Evolutionary conservation across 2,113 vertebrate species (phyloP).

Genomic region (Orcinus orca): DNA sequence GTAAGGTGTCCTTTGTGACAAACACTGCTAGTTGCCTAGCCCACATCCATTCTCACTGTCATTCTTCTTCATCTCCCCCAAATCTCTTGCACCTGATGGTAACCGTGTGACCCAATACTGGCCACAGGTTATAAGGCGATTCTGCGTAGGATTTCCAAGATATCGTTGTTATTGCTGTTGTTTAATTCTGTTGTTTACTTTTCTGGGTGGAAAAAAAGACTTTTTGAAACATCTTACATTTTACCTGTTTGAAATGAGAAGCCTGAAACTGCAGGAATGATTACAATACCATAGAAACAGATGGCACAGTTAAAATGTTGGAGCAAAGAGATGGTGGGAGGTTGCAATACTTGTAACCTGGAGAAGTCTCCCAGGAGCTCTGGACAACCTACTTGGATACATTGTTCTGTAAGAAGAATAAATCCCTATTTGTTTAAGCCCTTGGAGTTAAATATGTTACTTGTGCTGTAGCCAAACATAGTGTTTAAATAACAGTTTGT

Average conservation of each 20-base stretch:
- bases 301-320: not conserved
- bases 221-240: not conserved
- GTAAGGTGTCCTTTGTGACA: not conserved
- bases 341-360: not conserved
- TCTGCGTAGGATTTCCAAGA: not conserved
- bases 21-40: not conserved
- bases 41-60: not conserved
- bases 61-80: not conserved
- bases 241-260: not conserved
- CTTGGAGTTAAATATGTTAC: not conserved
- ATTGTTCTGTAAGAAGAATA: not conserved
- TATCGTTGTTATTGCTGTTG: rapidly evolving
- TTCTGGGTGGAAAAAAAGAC: not conserved
- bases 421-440: not conserved
- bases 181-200: not conserved
- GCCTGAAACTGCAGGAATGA: not conserved
- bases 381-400: not conserved
- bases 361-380: not conserved
- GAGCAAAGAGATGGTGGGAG: not conserved
- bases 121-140: not conserved
- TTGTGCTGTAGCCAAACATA: not conserved
- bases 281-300: not conserved
- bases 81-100: not conserved
- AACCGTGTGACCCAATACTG: not conserved
- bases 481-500: not conserved